Evolutionary conservation across 1,140 invertebrate genomes (phyloP).

Genomic region (Homarus americanus): DNA sequence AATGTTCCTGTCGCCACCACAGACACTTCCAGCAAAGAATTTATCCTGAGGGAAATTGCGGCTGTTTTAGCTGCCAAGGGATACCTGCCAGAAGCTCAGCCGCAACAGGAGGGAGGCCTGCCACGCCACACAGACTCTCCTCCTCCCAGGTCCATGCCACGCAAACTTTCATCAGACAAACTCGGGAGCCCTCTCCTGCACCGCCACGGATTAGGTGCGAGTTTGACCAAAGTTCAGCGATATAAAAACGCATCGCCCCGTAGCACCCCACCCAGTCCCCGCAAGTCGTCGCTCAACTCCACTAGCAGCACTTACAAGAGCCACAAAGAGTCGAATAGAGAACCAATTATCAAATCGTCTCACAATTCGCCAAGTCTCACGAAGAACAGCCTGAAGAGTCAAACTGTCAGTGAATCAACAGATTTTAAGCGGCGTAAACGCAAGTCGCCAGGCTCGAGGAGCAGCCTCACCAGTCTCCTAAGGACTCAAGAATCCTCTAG

Average conservation of each 20-base stretch:
- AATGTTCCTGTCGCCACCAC: background rate
- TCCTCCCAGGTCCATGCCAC: background rate
- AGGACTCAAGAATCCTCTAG: constrained; percentile 26
- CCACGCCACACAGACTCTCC: background rate
- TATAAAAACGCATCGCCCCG: constrained; percentile 34
- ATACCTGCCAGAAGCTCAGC: constrained; percentile 48
- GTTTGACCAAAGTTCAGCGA: constrained; percentile 26
- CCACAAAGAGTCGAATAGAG: constrained; percentile 49
- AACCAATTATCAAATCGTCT: background rate
- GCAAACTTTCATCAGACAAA: background rate
- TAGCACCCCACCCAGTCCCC: constrained; percentile 17
- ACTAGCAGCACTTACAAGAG: constrained; percentile 65
- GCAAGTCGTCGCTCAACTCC: constrained; percentile 8
- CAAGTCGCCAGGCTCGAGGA: constrained; percentile 48
- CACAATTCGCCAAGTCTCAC: background rate
- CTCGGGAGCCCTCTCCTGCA: background rate
- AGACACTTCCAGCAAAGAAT: constrained; percentile 53
- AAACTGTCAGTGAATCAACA: background rate
- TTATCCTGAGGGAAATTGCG: constrained; percentile 60
- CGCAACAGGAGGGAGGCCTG: background rate
- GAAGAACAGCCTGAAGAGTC: constrained; percentile 17
- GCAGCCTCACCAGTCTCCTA: constrained; percentile 45
- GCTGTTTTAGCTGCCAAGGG: constrained; percentile 67
- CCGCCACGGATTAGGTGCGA: background rate
- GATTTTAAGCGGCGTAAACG: constrained; percentile 45